phyloP scores from a whole-genome alignment of 2,888 invertebrate genomes.

The Incurvaria masculella region DNA sequence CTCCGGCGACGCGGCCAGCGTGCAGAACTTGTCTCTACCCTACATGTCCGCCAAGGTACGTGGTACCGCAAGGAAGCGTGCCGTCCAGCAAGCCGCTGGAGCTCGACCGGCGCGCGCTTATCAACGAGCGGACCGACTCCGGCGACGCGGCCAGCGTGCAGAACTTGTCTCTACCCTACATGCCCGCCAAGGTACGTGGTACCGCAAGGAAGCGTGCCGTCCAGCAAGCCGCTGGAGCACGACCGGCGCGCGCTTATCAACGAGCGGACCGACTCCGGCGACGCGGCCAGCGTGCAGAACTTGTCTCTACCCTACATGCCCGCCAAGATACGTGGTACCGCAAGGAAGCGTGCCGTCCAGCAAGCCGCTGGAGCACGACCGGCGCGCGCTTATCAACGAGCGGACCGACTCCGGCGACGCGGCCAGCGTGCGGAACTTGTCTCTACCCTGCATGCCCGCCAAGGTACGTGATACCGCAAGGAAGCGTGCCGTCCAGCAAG shows the following conservation, averaged over 20 bases:
- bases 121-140: conserved; percentile 42
- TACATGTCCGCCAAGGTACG: no score
- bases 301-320: background rate
- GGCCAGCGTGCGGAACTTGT: conserved; percentile 31
- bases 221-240: conserved; percentile 37
- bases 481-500: conserved; percentile 40
- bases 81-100: conserved; percentile 45
- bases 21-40: conserved; percentile 21
- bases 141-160: conserved; percentile 45
- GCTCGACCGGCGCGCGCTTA: conserved; percentile 39
- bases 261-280: conserved; percentile 43
- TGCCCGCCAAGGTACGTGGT: background rate
- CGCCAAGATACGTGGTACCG: conserved; percentile 15
- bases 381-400: conserved; percentile 45
- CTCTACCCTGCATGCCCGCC: background rate
- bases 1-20: conserved; percentile 40
- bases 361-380: conserved; percentile 39
- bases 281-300: conserved; percentile 38
- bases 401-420: conserved; percentile 43
- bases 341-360: conserved; percentile 43
- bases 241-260: conserved; percentile 45
- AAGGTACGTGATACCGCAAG: conserved; percentile 30
- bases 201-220: conserved; percentile 40
- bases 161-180: background rate
- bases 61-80: conserved; percentile 37